Base-by-base conservation (phyloP, 2,113 vertebrate species). In the Xiphias gladius region DNA sequence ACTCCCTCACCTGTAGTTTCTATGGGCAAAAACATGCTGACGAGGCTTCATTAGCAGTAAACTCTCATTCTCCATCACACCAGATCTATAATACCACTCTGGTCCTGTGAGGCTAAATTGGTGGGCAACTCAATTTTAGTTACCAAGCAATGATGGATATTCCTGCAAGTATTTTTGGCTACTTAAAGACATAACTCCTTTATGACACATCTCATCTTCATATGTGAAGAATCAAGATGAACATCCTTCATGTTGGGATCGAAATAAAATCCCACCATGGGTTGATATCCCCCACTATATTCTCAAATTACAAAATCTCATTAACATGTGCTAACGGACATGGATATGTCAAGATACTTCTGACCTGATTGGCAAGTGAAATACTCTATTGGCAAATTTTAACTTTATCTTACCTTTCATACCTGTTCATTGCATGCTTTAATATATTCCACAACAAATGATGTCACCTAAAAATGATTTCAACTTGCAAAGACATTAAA, bases 131-230 rank as follows among this genome's bases (percentile, higher is more conserved):
- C 54, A 13, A 55, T 73, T 73, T 73, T 62, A 52, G 78, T 84
- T 80, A 76, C 79, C 66, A 89, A 65, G 79, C 76, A 86, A 85
- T 83, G 71, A 5, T 62, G 69, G 24, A 62, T 81, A 35, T 67
- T 82, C 39, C n/a, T 70, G 71, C 7, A 70, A 50, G 22, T 77
- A 78, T 87, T 65, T 80, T n/a, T 35, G 66, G 63, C 37, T 7
- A 12, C 28, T 32, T 35, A n/a, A 7, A 76, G 26, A 35, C 24
- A 67, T 39, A 72, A 61, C n/a, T 43, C 22, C 19, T 3, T 26
- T 5, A 1, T 50, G 12, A 54, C 24, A 8, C 7, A 26, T 37
- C 41, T 17, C 14, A 65, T 26, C 62, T 55, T 72, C 12, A 37
- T 3, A 59, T 37, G 61, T 7, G 30, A 30, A 12, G 26, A 20